Base-by-base conservation (phyloP, 2,888 invertebrate species). In the Sinhomidia bicolor region DNA sequence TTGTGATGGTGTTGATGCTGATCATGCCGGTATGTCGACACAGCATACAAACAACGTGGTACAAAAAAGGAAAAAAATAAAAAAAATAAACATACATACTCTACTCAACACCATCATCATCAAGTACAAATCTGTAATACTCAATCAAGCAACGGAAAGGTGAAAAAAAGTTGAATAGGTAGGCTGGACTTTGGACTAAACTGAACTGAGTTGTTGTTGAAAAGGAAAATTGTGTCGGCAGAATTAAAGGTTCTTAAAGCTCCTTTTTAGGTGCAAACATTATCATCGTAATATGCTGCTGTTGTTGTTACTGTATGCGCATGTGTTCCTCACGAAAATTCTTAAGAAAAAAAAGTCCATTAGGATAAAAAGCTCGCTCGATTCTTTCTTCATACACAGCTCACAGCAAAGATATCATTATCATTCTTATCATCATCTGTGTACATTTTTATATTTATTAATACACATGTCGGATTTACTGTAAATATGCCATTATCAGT, bases 291-390 rank as follows among this genome's bases (percentile, higher is more conserved):
- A 17, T 65, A 65, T 57, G 2, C 17, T 57, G 57, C 57, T 20
- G 57, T 57, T 3, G 20, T 57, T 12, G 9, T 62, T 5, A 10
- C 12, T 62, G 10, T 57, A 17, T 14, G 68, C 26, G 20, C 62
- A 65, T 26, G 68, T 26, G 9, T 41, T 12, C 9, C 26, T 7
- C 41, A 68, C 26, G 20, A 26, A 1, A 20, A 12, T 68, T 68
- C 65, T 62, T 62, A 62, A 62, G 65, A 65, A 41, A 68, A 36
- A 68, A 68, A 68, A 68, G 41, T 68, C 68, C 68, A 68, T 68
- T 68, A 68, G 68, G 68, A 41, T 41, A 68, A 62, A 29, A 29
- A 65, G 62, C n/a, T n/a, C n/a, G n/a, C n/a, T n/a, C n/a, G n/a
- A n/a, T n/a, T n/a, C n/a, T n/a, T n/a, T n/a, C n/a, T n/a, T n/a